Conservation (phyloP, 2,888 invertebrate species). For the Dione juno region DNA sequence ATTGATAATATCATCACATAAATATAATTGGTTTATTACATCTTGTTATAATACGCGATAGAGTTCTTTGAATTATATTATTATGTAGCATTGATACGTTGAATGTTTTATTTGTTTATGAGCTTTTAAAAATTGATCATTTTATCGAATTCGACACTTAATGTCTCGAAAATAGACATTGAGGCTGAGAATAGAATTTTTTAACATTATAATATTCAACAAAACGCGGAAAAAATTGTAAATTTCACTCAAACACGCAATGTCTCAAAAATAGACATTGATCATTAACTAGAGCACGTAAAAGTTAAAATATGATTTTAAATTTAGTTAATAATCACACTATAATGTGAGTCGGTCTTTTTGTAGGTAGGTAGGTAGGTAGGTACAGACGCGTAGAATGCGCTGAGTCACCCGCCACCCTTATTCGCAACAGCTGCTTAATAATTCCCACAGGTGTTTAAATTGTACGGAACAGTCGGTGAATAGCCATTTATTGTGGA, state of each 20-base stretch:
- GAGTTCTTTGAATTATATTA: conserved; percentile 6
- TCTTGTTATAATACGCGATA: not conserved
- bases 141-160: no score
- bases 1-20: conserved; percentile 22
- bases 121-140: not conserved
- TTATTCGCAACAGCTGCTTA: conserved; percentile 37
- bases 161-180: not conserved
- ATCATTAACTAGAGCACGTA: no score
- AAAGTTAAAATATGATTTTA: not conserved
- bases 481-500: not conserved
- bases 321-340: conserved; percentile 6
- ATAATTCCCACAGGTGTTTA: conserved; percentile 35
- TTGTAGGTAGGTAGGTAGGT: not conserved
- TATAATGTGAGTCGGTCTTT: not conserved
- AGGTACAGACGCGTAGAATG: conserved; percentile 62
- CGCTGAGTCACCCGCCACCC: conserved; percentile 52
- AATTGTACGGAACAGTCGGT: conserved; percentile 20
- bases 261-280: no score
- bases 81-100: not conserved
- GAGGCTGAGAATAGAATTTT: no score
- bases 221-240: no score
- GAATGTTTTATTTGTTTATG: not conserved
- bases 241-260: no score
- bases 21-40: conserved; percentile 25
- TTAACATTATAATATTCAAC: not conserved